Percentiles rank a stretch among this genome's conserved stretches.
phyloP scores from a whole-genome alignment of 1,140 invertebrate species.

The Megalopta genalis region DNA sequence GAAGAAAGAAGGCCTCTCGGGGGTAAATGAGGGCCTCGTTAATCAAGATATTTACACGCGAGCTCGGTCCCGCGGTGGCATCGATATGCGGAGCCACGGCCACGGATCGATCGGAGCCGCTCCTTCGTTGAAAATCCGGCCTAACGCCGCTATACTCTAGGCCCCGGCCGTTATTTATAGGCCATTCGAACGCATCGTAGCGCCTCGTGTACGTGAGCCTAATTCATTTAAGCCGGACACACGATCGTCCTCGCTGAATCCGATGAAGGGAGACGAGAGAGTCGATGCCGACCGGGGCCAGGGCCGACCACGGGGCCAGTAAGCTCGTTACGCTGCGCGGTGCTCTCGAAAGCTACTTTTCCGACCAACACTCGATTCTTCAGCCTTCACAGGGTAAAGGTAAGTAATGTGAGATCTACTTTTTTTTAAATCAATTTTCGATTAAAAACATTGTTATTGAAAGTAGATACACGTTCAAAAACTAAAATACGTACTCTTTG shows the following conservation, averaged over 20 bases:
- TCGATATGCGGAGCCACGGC: slow-evolving; percentile 63
- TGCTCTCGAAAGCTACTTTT: too few species aligned
- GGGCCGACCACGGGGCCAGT: too few species aligned
- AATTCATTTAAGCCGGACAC: slow-evolving; percentile 58
- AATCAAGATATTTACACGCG: slow-evolving; percentile 75
- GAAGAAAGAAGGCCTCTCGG: slow-evolving; percentile 8
- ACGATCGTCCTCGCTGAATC: slow-evolving; percentile 38
- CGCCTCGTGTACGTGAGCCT: slow-evolving; percentile 62
- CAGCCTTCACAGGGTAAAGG: too few species aligned
- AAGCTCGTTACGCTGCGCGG: slow-evolving; percentile 36
- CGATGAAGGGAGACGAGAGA: slow-evolving; percentile 4
- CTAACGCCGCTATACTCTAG: slow-evolving; percentile 61
- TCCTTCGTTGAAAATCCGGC: slow-evolving; percentile 66
- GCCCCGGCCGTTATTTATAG: slow-evolving; percentile 66
- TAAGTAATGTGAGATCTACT: too few species aligned
- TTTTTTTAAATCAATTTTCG: too few species aligned
- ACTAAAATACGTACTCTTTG: too few species aligned
- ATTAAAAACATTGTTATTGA: too few species aligned
- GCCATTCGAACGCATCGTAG: slow-evolving; percentile 65
- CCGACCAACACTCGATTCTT: too few species aligned
- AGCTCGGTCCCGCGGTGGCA: slow-evolving; percentile 60
- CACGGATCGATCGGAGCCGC: slow-evolving; percentile 64
- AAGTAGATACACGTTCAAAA: too few species aligned
- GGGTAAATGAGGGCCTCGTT: slow-evolving; percentile 60
- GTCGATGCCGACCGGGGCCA: background rate